A percentile compares a stretch with the other conserved stretches of the same genome.
These are phyloP conservation scores for Drosophila setifemur DNA, from an alignment of 1,140 invertebrate species.

Conservation along the genomic window DNA sequence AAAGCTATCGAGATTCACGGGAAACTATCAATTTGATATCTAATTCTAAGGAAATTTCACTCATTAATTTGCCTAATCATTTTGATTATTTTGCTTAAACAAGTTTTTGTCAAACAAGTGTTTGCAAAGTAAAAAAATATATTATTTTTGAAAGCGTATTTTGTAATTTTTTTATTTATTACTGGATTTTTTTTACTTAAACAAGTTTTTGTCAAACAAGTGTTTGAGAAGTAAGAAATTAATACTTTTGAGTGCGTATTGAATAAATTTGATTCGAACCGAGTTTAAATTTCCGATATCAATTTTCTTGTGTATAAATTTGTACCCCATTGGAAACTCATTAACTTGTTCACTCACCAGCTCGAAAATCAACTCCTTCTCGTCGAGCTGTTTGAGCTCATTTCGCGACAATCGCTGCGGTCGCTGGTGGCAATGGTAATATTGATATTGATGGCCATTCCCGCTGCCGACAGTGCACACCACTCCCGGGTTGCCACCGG, in stretches of 20 bases:
- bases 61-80: background rate
- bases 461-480: constrained; percentile 5
- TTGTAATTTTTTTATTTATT: no score
- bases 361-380: constrained; percentile 97
- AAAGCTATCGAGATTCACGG: constrained; percentile 30
- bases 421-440: constrained; percentile 80
- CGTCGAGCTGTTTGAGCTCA: constrained; percentile 93
- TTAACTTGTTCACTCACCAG: constrained; percentile 84
- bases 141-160: no score
- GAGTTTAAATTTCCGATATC: no score
- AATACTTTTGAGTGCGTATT: no score
- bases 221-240: no score
- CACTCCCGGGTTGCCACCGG: background rate
- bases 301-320: no score
- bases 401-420: constrained; percentile 89
- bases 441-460: constrained; percentile 52
- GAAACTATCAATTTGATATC: constrained; percentile 24
- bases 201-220: no score
- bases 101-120: no score
- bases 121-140: no score
- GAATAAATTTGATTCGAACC: no score
- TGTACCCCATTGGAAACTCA: background rate
- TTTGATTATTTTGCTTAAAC: no score
- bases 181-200: no score
- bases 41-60: constrained; percentile 5